Percentiles rank a stretch among this genome's conserved stretches.
Evolutionary conservation across 2,113 vertebrate genomes (phyloP).

Genomic region (Strix aluco): DNA sequence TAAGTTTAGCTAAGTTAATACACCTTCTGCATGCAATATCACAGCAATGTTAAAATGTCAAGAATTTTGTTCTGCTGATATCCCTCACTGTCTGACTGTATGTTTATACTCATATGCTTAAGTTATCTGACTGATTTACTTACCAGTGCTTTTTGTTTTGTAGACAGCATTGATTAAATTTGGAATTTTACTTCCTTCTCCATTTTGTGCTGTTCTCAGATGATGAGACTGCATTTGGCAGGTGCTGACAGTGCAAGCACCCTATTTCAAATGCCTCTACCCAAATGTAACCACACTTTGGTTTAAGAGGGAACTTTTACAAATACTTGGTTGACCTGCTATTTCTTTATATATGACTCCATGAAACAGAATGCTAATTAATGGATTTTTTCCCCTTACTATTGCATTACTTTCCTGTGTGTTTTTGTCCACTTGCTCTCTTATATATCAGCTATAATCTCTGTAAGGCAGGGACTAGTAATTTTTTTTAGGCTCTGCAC

Average conservation of each 20-base stretch:
- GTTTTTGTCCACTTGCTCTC: neutral
- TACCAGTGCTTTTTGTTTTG: neutral
- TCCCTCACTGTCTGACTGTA: neutral
- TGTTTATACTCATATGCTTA: neutral
- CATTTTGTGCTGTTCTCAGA: neutral
- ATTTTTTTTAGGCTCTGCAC: neutral
- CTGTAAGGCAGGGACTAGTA: neutral
- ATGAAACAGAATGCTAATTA: neutral
- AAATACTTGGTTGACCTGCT: neutral
- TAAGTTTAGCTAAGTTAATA: neutral
- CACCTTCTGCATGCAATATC: neutral
- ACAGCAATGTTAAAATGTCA: neutral
- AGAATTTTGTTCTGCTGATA: neutral
- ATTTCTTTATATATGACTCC: neutral
- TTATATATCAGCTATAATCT: neutral
- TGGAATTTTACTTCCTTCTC: neutral
- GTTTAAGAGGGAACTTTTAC: neutral
- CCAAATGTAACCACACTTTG: neutral
- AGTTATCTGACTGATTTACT: neutral
- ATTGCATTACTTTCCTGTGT: neutral
- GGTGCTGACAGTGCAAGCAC: rapidly evolving
- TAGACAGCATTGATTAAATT: neutral
- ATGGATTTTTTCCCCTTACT: neutral
- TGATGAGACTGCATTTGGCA: neutral
- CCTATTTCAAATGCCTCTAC: neutral